Percentiles rank a stretch among this genome's conserved stretches.
Conservation (phyloP, 2,888 invertebrate species). For the Eubasilissa splendida region DNA sequence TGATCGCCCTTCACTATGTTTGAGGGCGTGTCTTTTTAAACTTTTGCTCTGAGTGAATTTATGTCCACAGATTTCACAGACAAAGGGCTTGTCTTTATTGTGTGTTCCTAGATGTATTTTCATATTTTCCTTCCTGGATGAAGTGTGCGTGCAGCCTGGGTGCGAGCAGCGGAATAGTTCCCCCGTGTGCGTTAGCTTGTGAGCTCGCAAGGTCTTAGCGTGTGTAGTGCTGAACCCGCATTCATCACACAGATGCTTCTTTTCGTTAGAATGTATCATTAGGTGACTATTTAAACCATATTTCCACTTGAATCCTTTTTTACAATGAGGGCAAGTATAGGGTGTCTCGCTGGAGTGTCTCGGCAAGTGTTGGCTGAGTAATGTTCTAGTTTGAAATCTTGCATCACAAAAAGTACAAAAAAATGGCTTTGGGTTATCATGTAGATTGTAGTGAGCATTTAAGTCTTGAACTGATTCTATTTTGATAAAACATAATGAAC, state of each 20-base stretch:
- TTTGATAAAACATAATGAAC: slow-evolving; percentile 64
- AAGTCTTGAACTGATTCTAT: slow-evolving; percentile 61
- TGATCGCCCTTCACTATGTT: slow-evolving; percentile 62
- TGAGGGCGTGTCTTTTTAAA: slow-evolving; percentile 61
- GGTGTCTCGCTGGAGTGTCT: slow-evolving; percentile 72
- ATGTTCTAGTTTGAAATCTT: slow-evolving; percentile 69
- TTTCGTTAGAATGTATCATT: slow-evolving; percentile 68
- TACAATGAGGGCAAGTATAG: slow-evolving; percentile 69
- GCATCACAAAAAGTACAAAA: slow-evolving; percentile 70
- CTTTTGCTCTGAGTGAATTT: slow-evolving; percentile 73
- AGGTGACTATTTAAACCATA: slow-evolving; percentile 73
- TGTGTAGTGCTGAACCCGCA: slow-evolving; percentile 74
- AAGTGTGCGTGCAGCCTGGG: slow-evolving; percentile 67
- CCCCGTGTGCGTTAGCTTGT: slow-evolving; percentile 70
- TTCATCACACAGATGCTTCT: slow-evolving; percentile 72
- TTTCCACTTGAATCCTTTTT: slow-evolving; percentile 74
- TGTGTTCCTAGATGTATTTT: slow-evolving; percentile 72
- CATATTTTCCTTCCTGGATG: slow-evolving; percentile 71
- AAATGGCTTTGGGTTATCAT: slow-evolving; percentile 69
- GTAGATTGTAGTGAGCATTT: slow-evolving; percentile 65
- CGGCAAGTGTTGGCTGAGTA: slow-evolving; percentile 69
- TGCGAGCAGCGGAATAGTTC: slow-evolving; percentile 69
- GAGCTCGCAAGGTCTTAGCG: slow-evolving; percentile 71
- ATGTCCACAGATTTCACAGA: slow-evolving; percentile 73
- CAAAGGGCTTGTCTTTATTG: slow-evolving; percentile 71